Evolutionary conservation across 2,797 vertebrate genomes (phyloP).

Genomic region (Falco concolor): DNA sequence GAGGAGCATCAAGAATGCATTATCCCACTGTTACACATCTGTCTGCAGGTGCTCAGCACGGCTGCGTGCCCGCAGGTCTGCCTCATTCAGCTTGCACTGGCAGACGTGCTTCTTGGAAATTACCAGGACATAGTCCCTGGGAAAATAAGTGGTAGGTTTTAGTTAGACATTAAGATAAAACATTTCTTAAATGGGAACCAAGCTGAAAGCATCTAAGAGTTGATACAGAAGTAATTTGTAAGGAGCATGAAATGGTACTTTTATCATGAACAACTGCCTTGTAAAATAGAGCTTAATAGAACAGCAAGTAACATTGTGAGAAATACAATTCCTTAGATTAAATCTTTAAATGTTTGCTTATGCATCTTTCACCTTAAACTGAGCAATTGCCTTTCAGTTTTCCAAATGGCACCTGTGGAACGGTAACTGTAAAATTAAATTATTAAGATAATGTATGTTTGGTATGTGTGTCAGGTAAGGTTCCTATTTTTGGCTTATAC

Average conservation of each 20-base stretch:
- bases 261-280: not conserved
- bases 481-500: slow-evolving; percentile 53
- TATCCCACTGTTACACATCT: not conserved
- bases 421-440: not conserved
- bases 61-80: not conserved
- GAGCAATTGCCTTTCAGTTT: not conserved
- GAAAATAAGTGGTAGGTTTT: not conserved
- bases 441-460: slow-evolving; percentile 44
- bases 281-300: not conserved
- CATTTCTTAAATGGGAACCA: not conserved
- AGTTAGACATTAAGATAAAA: not conserved
- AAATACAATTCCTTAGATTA: not conserved
- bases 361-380: not conserved
- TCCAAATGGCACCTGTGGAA: not conserved
- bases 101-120: not conserved
- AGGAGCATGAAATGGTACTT: not conserved
- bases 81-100: not conserved
- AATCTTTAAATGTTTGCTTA: not conserved
- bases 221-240: not conserved
- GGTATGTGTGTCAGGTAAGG: slow-evolving; percentile 49
- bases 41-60: not conserved
- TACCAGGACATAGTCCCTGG: not conserved
- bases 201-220: not conserved
- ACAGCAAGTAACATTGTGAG: not conserved
- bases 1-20: not conserved